A percentile compares a stretch with the other conserved stretches of the same genome.
Evolutionary conservation across 2,113 vertebrate species (phyloP).

Genomic region (Elaphurus davidianus): DNA sequence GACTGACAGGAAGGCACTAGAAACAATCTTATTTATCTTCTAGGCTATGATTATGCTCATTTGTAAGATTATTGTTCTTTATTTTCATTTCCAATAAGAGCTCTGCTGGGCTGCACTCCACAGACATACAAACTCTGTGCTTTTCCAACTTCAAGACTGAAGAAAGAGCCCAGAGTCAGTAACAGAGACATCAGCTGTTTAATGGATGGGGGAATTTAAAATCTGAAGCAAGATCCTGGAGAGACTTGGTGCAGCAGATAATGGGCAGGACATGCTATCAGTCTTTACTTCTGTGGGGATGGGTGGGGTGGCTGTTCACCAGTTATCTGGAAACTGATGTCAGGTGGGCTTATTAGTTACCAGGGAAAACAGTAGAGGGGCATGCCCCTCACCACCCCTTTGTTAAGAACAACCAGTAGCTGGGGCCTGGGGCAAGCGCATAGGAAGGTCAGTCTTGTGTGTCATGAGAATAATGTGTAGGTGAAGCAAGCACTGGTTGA

Average conservation of each 20-base stretch:
- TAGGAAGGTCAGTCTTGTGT: background rate
- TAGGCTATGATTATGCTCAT: background rate
- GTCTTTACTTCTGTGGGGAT: background rate
- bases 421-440: background rate
- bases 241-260: background rate
- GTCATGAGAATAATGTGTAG: background rate
- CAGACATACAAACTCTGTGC: background rate
- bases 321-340: background rate
- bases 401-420: background rate
- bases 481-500: background rate
- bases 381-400: background rate
- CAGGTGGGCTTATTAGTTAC: background rate
- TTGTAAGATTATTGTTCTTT: background rate
- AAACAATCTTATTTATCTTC: background rate
- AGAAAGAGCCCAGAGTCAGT: background rate
- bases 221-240: background rate
- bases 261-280: background rate
- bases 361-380: background rate
- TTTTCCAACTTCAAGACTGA: background rate
- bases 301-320: background rate
- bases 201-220: background rate
- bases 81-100: background rate
- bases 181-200: background rate
- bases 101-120: background rate
- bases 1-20: background rate